phyloP scores from a whole-genome alignment of 92 coral and sea anemone species.

The Porites cylindrica region DNA sequence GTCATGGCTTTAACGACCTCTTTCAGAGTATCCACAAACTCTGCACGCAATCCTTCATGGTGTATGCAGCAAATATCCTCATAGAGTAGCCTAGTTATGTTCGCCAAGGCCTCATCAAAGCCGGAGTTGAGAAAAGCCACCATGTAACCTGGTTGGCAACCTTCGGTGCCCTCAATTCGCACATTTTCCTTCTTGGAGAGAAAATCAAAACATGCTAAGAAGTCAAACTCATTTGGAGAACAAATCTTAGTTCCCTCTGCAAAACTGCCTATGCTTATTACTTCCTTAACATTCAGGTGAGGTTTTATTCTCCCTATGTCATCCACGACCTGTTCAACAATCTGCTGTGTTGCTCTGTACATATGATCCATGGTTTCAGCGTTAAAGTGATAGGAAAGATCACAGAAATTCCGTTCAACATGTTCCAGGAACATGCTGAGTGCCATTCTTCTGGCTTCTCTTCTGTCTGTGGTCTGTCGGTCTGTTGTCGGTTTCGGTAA shows the following conservation, averaged over 20 bases:
- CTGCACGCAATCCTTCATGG: conserved; percentile 25
- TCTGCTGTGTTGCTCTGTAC: conserved; percentile 22
- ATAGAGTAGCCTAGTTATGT: conserved; percentile 10
- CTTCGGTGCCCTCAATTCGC: conserved; percentile 26
- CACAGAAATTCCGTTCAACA: conserved; percentile 3
- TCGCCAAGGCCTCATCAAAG: conserved; percentile 6
- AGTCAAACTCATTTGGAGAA: conserved; percentile 56
- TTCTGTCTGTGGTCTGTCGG: background rate
- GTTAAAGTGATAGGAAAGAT: background rate
- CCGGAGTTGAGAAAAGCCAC: conserved; percentile 21
- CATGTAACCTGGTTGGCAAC: conserved; percentile 52
- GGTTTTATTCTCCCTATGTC: conserved; percentile 33
- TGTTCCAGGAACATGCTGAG: conserved; percentile 28
- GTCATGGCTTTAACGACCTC: conserved; percentile 17
- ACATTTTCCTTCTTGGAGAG: conserved; percentile 39
- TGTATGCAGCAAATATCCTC: conserved; percentile 35
- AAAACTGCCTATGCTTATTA: conserved; percentile 47
- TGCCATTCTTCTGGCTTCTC: conserved; percentile 14
- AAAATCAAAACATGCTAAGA: conserved; percentile 43
- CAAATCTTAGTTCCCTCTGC: conserved; percentile 45
- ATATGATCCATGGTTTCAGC: conserved; percentile 31
- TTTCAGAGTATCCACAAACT: background rate
- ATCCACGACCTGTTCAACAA: conserved; percentile 25
- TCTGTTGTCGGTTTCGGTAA: background rate
- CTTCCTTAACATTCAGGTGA: conserved; percentile 33